Conservation (phyloP, 2,888 invertebrate species). For the Hyppa rectilinea region DNA sequence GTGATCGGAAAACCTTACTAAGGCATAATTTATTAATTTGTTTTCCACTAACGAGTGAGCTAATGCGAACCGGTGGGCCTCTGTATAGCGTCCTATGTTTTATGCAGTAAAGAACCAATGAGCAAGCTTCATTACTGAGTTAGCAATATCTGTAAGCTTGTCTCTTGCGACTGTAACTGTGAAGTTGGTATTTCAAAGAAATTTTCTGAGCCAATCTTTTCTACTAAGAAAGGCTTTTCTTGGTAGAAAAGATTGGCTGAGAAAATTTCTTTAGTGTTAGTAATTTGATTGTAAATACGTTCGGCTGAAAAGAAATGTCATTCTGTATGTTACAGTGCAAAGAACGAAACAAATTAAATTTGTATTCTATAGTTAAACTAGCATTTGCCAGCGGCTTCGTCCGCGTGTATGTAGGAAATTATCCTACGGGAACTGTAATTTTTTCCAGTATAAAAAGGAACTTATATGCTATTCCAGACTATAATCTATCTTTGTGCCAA, state of each 20-base stretch:
- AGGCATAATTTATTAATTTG: conserved; percentile 88
- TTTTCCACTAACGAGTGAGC: conserved; percentile 85
- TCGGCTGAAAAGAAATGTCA: background rate
- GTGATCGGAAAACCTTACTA: conserved; percentile 79
- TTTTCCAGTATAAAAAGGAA: no score
- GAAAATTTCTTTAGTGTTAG: background rate
- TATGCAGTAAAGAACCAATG: conserved; percentile 71
- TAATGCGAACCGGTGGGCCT: conserved; percentile 79
- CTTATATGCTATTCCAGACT: no score
- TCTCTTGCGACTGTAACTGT: conserved; percentile 24
- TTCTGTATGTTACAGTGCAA: no score
- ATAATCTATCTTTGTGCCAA: no score
- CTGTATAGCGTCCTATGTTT: conserved; percentile 75
- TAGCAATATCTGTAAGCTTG: conserved; percentile 35
- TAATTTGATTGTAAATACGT: conserved; percentile 2
- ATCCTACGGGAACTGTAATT: no score
- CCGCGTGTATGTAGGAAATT: no score
- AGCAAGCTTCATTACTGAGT: conserved; percentile 60
- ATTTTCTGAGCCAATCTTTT: no score
- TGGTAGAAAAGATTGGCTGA: background rate
- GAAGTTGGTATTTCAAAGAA: conserved; percentile 6
- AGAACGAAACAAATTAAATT: no score
- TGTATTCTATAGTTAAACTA: no score
- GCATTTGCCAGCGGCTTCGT: no score
- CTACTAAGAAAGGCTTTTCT: conserved; percentile 8